Evolutionary conservation across 2,888 invertebrate genomes (phyloP).

Genomic region (Patella pellucida): DNA sequence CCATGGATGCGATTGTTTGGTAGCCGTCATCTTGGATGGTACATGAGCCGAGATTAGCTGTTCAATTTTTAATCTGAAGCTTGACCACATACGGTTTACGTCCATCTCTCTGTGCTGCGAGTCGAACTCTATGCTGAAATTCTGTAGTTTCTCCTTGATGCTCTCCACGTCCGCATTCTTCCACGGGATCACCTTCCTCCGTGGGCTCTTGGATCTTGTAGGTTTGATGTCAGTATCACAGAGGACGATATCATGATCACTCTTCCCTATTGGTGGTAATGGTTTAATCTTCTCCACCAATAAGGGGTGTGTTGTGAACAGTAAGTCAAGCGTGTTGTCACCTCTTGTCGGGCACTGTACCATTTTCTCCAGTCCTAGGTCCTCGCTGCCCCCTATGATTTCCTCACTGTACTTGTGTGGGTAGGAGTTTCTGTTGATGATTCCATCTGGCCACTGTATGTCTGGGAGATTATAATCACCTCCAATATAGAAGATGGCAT

Average conservation of each 20-base stretch:
- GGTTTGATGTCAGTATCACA: conserved; percentile 2
- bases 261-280: conserved; percentile 15
- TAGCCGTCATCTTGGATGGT: conserved; percentile 17
- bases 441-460: conserved; percentile 10
- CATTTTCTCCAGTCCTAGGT: conserved; percentile 20
- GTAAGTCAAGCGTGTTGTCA: conserved; percentile 22
- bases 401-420: not conserved
- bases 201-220: not conserved
- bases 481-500: conserved; percentile 17
- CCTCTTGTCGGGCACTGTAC: conserved; percentile 23
- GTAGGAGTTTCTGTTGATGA: conserved; percentile 3
- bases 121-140: not conserved
- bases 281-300: conserved; percentile 2
- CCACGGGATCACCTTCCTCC: conserved; percentile 18
- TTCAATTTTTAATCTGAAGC: conserved; percentile 2
- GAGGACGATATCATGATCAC: conserved; percentile 19
- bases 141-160: not conserved
- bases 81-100: conserved; percentile 12
- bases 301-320: conserved; percentile 20
- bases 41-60: not conserved
- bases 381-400: not conserved
- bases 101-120: not conserved
- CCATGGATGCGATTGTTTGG: conserved; percentile 20
- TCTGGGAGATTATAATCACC: conserved; percentile 25
- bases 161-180: conserved; percentile 12